Base-by-base conservation (phyloP, 23 tunicate species). In the Aplidium turbinatum region DNA sequence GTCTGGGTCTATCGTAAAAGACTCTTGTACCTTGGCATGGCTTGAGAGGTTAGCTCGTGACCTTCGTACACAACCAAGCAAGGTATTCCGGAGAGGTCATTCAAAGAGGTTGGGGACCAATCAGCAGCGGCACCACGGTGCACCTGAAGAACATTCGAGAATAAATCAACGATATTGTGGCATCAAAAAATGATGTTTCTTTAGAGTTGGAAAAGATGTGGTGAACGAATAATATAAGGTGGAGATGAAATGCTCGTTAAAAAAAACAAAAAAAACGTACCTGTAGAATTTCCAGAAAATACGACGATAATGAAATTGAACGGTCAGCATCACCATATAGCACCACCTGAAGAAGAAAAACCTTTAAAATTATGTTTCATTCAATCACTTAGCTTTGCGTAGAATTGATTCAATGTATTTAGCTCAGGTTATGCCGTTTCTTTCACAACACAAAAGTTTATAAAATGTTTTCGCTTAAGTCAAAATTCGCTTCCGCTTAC, bases 11-110 rank as follows among this genome's bases (percentile, higher is more conserved):
- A 45, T 56, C n/a, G 63, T 31, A 63, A 11, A 26, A 26, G 9
- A 6, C 9, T 42, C 50, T 42, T 6, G 16, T 63, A 86, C 93
- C 76, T 61, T 6, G 93, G 96, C 45, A 88, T 29, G 0, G 53
- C 30, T 33, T 88, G 87, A 31, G 60, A 32, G 20, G 58, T 35
- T 1, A 88, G 7, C 2, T 35, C 47, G 1, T 81, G 52, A 4
- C 96, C 96, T 1, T 51, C 80, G 42, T 88, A 88, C 28, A 88
- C 73, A 1, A 88, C 40, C 20, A 88, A 21, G 47, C 85, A 76
- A 13, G 96, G 83, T 21, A 88, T 81, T 27, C 75, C 81, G 61
- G 46, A 25, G 3, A 88, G 35, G 50, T 88, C 87, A 1, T 55
- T 50, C 57, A 88, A 69, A 1, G 78, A 64, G 0, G 68, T 62